Conservation (phyloP, 2,113 vertebrate species). For the Nothoprocta perdicaria region DNA sequence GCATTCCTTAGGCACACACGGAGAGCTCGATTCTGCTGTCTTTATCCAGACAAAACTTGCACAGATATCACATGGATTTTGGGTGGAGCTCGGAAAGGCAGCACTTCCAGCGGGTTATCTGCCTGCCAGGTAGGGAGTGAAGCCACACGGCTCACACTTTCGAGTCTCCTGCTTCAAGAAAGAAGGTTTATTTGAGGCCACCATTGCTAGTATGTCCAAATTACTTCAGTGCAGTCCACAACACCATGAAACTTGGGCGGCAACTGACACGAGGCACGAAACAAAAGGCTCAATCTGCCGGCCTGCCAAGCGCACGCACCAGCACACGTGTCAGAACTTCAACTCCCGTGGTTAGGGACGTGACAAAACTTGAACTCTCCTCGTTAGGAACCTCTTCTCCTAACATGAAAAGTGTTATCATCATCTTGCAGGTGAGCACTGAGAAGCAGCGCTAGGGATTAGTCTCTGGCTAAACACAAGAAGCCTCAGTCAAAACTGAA, state of each 20-base stretch:
- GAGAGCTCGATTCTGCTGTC: slow-evolving; percentile 11
- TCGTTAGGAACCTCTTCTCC: no score
- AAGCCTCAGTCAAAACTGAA: background rate
- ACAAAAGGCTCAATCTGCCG: background rate
- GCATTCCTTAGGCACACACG: background rate
- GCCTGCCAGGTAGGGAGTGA: background rate
- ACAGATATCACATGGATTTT: background rate
- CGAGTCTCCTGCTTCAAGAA: background rate
- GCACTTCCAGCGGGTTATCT: slow-evolving; percentile 2
- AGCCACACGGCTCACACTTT: background rate
- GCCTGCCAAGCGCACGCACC: background rate
- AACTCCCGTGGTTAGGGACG: background rate
- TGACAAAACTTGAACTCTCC: no score
- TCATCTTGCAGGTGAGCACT: background rate
- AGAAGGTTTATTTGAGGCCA: background rate
- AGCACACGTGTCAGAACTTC: accelerated
- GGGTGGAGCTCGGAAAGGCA: slow-evolving; percentile 1
- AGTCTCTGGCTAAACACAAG: background rate
- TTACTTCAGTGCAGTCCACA: background rate
- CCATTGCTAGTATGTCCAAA: background rate
- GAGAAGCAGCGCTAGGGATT: background rate
- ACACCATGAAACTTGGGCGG: background rate
- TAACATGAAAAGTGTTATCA: background rate
- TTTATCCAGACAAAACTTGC: slow-evolving; percentile 43
- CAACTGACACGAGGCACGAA: background rate